phyloP scores from a whole-genome alignment of 2,888 invertebrate genomes.

The Hyppa rectilinea region DNA sequence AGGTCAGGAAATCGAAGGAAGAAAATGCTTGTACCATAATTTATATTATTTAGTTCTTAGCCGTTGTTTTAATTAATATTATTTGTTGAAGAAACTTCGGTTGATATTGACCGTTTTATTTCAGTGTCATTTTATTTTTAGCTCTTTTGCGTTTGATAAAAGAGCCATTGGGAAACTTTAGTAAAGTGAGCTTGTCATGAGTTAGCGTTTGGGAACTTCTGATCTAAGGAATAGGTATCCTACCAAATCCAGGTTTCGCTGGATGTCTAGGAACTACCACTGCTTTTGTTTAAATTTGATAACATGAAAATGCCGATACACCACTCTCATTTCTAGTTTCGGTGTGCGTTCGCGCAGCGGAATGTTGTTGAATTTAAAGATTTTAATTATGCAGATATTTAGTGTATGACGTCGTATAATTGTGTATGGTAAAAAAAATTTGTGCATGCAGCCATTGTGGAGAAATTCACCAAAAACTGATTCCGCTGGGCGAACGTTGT shows the following conservation, averaged over 20 bases:
- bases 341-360: too few species aligned
- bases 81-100: neutral
- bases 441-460: too few species aligned
- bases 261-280: too few species aligned
- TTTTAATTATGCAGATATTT: too few species aligned
- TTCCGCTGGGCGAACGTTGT: too few species aligned
- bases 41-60: slow-evolving; percentile 11
- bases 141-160: neutral
- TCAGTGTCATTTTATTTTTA: neutral
- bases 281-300: too few species aligned
- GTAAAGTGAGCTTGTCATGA: neutral
- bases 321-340: neutral
- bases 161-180: neutral
- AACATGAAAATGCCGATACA: neutral
- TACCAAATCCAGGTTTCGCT: neutral
- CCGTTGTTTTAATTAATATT: neutral
- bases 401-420: too few species aligned
- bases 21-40: slow-evolving; percentile 7
- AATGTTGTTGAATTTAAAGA: too few species aligned
- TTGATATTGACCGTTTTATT: neutral
- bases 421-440: too few species aligned
- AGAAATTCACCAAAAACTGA: too few species aligned
- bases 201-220: neutral
- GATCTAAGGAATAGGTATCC: too few species aligned
- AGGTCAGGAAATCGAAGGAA: slow-evolving; percentile 7